These are phyloP conservation scores for Sporophila hypoxantha DNA, from an alignment of 2,113 vertebrate genomes.

Conservation along the genomic window DNA sequence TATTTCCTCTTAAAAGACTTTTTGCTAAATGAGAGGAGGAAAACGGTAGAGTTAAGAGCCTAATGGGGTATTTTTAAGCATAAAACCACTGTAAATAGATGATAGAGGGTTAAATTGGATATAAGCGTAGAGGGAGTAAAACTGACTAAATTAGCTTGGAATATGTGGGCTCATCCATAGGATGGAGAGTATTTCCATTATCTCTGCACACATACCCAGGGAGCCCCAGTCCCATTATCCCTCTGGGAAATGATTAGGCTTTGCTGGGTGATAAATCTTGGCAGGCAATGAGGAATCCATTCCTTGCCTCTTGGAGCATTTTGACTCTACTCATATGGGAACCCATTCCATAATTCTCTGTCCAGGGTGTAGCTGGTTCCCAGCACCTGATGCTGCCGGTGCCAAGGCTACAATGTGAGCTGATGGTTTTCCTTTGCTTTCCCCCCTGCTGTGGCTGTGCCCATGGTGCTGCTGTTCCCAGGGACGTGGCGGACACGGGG, in stretches of 20 bases:
- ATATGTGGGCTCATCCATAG: background rate
- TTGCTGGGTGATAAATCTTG: background rate
- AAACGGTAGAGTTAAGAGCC: background rate
- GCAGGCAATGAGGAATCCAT: background rate
- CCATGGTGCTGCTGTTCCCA: conserved; percentile 18
- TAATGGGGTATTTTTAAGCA: background rate
- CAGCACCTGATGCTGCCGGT: fast-evolving
- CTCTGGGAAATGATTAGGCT: background rate
- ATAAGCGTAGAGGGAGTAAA: background rate
- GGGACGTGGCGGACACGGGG: conserved; percentile 86
- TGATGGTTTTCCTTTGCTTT: background rate
- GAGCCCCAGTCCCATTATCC: background rate
- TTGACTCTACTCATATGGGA: fast-evolving
- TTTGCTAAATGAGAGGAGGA: background rate
- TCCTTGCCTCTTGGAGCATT: background rate
- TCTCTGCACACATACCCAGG: background rate
- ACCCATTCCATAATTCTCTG: no score
- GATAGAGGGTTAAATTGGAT: background rate
- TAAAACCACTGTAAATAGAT: background rate
- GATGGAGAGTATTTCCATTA: background rate
- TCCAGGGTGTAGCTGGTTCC: no score
- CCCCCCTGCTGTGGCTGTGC: background rate
- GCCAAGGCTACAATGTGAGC: fast-evolving
- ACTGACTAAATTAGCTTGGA: background rate
- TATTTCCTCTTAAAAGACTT: background rate